Evolutionary conservation across 2,113 vertebrate species (phyloP), one percentile per base, ranked within the genome.

Genomic region (Micronisus gabar): DNA sequence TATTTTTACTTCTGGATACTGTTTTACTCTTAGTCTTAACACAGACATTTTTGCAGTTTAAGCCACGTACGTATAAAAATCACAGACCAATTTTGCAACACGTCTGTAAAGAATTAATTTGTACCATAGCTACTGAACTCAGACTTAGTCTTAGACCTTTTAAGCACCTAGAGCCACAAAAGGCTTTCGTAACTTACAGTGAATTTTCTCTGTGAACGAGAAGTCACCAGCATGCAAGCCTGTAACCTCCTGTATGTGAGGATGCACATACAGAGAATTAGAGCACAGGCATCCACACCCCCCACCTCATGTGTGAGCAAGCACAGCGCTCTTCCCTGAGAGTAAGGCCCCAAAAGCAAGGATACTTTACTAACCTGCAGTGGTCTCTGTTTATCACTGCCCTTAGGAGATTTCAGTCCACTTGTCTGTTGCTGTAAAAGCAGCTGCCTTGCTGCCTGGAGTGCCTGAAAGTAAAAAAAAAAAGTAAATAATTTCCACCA

Each of bases 351-450:
- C 83, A 89, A 93, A 88, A 91, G 56, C 47, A 95, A 95, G 48
- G 86, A 83, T 66, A 65, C 65, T 94, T 96, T 75, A 98, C 99
- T 98, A 98, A 99, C 99, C 99, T 99, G 99, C 97, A 99, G 98
- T 96, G 99, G 99, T 98, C 99, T 99, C 98, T 99, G 99, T 98
- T 99, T 99, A 97, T 99, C 99, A 98, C 98, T 99, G 98, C 98
- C 99, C 98, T 99, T 99, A 98, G 99, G 99, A 99, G 99, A 99
- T 98, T 99, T 99, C 98, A 99, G 97, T 98, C 99, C 99, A 99
- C 99, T 99, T 98, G 99, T 99, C 98, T 99, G 99, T 98, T 99
- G 99, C 97, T 99, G 99, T 98, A 99, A 98, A 97, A 99, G 99
- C 99, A 99, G 99, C 98, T 99, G 99, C 97, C 99, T 99, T 96